These are phyloP conservation scores for Brachionus angularis DNA, from an alignment of 1,140 invertebrate genomes.

Conservation along the genomic window DNA sequence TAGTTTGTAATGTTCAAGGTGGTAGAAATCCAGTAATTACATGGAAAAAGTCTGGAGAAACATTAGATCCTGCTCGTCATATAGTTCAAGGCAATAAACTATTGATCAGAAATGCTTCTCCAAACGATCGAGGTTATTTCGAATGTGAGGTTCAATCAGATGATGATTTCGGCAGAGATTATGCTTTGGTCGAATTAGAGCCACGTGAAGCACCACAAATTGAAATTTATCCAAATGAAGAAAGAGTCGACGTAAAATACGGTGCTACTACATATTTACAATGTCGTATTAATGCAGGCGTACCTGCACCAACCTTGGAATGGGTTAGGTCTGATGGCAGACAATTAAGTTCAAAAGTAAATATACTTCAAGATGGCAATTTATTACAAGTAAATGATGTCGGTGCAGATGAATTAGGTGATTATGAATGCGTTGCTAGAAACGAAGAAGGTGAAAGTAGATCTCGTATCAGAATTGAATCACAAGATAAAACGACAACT, in stretches of 20 bases:
- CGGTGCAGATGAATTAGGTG: background rate
- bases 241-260: constrained; percentile 11
- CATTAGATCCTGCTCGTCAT: constrained; percentile 9
- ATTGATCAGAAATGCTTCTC: background rate
- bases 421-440: constrained; percentile 8
- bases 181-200: constrained; percentile 23
- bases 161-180: constrained; percentile 4
- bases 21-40: background rate
- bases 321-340: constrained; percentile 27
- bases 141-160: background rate
- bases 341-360: background rate
- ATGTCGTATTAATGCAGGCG: constrained; percentile 8
- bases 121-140: constrained; percentile 30
- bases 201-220: constrained; percentile 22
- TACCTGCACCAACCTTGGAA: constrained; percentile 14
- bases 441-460: constrained; percentile 12
- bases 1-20: constrained; percentile 7
- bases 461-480: background rate
- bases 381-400: constrained; percentile 8
- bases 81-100: constrained; percentile 29
- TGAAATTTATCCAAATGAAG: constrained; percentile 23
- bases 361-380: background rate
- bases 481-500: background rate
- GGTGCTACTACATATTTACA: constrained; percentile 28
- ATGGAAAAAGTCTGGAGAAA: constrained; percentile 36